Evolutionary conservation across 92 coral and sea anemone species (phyloP), one percentile per base, ranked within the genome.

Genomic region (Scolanthus callimorphus): DNA sequence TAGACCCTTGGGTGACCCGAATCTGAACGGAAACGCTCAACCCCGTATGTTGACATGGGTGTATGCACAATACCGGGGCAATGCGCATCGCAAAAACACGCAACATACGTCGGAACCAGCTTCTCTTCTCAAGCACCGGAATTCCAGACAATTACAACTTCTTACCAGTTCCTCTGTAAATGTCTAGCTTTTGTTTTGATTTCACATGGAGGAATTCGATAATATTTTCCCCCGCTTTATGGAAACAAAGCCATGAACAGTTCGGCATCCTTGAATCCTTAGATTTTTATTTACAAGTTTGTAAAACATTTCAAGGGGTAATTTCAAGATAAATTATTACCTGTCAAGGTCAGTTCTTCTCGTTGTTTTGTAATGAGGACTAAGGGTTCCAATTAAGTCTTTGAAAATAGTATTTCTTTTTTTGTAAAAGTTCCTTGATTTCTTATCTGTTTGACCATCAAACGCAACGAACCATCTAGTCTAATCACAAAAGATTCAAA

Each of bases 21-120:
- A 78, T 67, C 63, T 76, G 63, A 77, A 57, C 95, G 95, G 95
- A 78, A 87, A 78, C 70, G 51, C 51, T 65, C 59, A 71, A 57
- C n/a, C 65, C 90, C 62, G 65, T 51, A 54, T 62, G 90, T 49
- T 83, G 90, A 83, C 90, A 78, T 67, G 56, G 67, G 65, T 45
- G 48, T n/a, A n/a, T n/a, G n/a, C n/a, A n/a, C n/a, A n/a, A n/a
- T n/a, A n/a, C n/a, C n/a, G n/a, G n/a, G n/a, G n/a, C n/a, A n/a
- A n/a, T n/a, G n/a, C n/a, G n/a, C n/a, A n/a, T n/a, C n/a, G n/a
- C n/a, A n/a, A n/a, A n/a, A n/a, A n/a, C n/a, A n/a, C n/a, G n/a
- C n/a, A n/a, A n/a, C n/a, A n/a, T n/a, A n/a, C n/a, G n/a, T n/a
- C n/a, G n/a, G n/a, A n/a, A n/a, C n/a, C n/a, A n/a, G n/a, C n/a